Base-by-base conservation (phyloP, 2,888 invertebrate genomes). In the Zaprionus bogoriensis region DNA sequence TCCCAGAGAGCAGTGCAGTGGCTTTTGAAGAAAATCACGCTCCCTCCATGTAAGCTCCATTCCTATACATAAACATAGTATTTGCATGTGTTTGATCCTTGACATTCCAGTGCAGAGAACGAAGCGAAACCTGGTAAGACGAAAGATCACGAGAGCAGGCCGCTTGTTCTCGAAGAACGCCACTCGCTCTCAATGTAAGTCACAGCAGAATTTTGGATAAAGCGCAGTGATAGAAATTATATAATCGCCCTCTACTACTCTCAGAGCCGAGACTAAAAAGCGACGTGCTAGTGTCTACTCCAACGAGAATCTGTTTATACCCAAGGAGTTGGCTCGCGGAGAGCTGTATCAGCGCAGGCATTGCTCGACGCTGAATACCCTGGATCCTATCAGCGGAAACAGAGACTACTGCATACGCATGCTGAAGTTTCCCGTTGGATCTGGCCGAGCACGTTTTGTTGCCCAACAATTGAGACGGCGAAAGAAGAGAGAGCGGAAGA, bases 101-200 rank as follows among this genome's bases (percentile, higher is more conserved):
- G n/a, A n/a, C n/a, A n/a, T n/a, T n/a, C n/a, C n/a, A n/a, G n/a
- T 4, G 9, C 20, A 2, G 6, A n/a, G 0, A 27, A 32, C 4
- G n/a, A 28, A 22, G n/a, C 25, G 46, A 23, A 44, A 48, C 3
- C 27, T 6, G 27, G 14, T 28, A 22, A 12, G 2, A 3, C 27
- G 1, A 67, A 19, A n/a, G 64, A 66, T 1, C 64, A 44, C 0
- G 80, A 79, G 20, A 73, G 70, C 0, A 67, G 77, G 32, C 84
- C 71, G 1, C 71, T 82, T 1, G 77, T 79, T 12, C 53, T 87
- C 22, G 87, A 87, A 27, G 77, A 73, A 17, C 64, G 89, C 12
- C 87, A 87, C 48, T 77, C 89, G 1, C 72, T 87, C 23, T 88
- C 87, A 2, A 69, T 87, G 87, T 87, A 77, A 67, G 69, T 50